A percentile compares a stretch with the other conserved stretches of the same genome.
Evolutionary conservation across 2,113 vertebrate species (phyloP).

Genomic region (Xiphorhynchus elegans): DNA sequence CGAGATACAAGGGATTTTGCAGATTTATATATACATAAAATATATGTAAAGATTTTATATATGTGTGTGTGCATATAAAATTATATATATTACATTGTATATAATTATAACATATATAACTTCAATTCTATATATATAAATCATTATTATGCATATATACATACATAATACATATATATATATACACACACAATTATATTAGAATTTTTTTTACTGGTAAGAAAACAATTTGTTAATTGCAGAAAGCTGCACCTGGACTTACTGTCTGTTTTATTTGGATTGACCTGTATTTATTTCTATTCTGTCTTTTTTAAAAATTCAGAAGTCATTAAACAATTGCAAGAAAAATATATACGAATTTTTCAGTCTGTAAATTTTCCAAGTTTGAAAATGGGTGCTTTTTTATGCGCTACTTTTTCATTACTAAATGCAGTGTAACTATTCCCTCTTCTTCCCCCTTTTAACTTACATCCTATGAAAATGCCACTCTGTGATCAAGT

Average conservation of each 20-base stretch:
- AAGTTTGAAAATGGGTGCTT: not conserved
- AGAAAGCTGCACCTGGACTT: not conserved
- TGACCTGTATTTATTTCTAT: not conserved
- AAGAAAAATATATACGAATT: not conserved
- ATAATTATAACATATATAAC: too few relatives aligned
- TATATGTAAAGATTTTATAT: too few relatives aligned
- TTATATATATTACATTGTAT: too few relatives aligned
- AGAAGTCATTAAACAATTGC: not conserved
- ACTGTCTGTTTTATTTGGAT: not conserved
- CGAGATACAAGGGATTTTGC: not conserved
- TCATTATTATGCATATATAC: not conserved
- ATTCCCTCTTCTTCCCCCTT: accelerated
- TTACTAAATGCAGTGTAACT: not conserved
- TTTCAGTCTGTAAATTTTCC: not conserved
- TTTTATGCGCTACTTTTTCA: not conserved
- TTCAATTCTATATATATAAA: too few relatives aligned
- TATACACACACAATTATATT: not conserved
- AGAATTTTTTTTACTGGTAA: not conserved
- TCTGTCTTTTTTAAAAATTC: not conserved
- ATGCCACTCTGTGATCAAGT: not conserved
- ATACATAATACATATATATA: not conserved
- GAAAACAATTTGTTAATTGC: not conserved
- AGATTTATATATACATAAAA: too few relatives aligned
- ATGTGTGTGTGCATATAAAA: too few relatives aligned
- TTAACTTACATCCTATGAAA: not conserved